Evolutionary conservation across 1,140 invertebrate species (phyloP), one percentile per base, ranked within the genome.

Genomic region (Lasaia peninsularis): DNA sequence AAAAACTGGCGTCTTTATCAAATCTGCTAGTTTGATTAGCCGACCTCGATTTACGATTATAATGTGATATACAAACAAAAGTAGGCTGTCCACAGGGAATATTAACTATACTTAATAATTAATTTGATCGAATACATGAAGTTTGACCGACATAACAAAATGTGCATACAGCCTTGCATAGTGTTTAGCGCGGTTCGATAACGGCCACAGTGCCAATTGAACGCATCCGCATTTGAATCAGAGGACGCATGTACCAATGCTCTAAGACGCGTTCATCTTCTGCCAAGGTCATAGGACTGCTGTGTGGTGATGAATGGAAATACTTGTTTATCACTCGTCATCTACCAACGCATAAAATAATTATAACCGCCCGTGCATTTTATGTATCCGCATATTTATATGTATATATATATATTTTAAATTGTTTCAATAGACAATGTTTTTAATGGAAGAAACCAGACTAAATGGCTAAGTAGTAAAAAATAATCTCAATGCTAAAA

Each of bases 201-300:
- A 76, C 75, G 68, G 56, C 70, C 69, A 67, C 60, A 61, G 69
- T 69, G 67, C 60, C 80, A 88, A 88, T 88, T 88, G 81, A 78
- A 57, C 75, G 78, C 81, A 88, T 88, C 85, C 85, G 85, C 82
- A 86, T 83, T 88, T 88, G 75, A 80, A 73, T 75, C 70, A 85
- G 73, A 85, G 79, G 80, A 88, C 82, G 73, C 70, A 75, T 56
- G 76, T 80, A 75, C 69, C 37, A 44, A 55, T 24, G 78, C 73
- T 79, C 61, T 65, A 86, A 85, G 80, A 87, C 78, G 71, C 67
- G 72, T 65, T 81, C 69, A 80, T 83, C 78, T 75, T 69, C 58
- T 59, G 37, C 69, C 81, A 87, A 88, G 85, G 85, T 86, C 85
- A 77, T 60, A 55, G 37, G 52, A 55, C 28, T 55, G 20, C 12